Evolutionary conservation across 2,113 vertebrate genomes (phyloP).

Genomic region (Lycaon pictus): DNA sequence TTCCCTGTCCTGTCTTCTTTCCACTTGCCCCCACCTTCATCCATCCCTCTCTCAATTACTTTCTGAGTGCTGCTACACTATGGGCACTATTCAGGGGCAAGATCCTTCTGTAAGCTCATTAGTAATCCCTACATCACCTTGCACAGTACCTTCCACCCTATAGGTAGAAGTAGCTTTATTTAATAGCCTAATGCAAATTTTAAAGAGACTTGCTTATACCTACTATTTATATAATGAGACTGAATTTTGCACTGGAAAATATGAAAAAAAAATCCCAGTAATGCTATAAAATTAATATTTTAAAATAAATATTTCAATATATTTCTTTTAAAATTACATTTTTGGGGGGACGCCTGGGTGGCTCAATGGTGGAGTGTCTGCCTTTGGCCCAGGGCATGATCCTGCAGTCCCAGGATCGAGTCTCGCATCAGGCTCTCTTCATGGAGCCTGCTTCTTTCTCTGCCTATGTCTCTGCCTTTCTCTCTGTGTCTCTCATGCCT

Average conservation of each 20-base stretch:
- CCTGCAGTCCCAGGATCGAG: too few species aligned
- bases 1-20: not conserved
- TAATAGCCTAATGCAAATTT: not conserved
- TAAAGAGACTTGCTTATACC: not conserved
- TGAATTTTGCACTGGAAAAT: not conserved
- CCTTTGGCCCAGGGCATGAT: too few species aligned
- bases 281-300: not conserved
- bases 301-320: not conserved
- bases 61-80: not conserved
- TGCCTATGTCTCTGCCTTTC: too few species aligned
- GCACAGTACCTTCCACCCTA: not conserved
- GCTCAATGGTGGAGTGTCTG: too few species aligned
- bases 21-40: not conserved
- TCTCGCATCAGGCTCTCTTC: too few species aligned
- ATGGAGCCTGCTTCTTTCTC: too few species aligned
- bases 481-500: too few species aligned
- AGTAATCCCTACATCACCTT: not conserved
- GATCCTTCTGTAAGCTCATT: not conserved
- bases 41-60: not conserved
- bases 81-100: not conserved
- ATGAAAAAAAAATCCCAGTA: not conserved
- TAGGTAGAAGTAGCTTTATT: not conserved
- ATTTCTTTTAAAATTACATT: not conserved
- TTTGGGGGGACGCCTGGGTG: not conserved
- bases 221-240: not conserved